Conservation (phyloP, 2,797 vertebrate species). For the Malurus leucopterus region DNA sequence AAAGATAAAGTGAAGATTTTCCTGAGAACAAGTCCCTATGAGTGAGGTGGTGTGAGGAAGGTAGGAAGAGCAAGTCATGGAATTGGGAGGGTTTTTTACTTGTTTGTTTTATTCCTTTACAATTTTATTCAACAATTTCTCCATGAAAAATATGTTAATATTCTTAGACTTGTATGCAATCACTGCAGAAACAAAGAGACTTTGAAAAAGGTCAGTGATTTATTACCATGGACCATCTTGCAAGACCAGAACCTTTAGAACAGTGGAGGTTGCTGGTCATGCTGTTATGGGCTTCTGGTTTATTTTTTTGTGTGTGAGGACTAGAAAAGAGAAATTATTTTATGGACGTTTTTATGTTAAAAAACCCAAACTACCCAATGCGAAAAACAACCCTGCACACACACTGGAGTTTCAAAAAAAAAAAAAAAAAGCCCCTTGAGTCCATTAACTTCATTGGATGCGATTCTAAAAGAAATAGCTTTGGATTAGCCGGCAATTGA, state of each 20-base stretch:
- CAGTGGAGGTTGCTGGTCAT: neutral
- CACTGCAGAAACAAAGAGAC: neutral
- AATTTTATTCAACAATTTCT: neutral
- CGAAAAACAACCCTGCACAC: neutral
- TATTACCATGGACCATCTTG: neutral
- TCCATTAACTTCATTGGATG: constrained; percentile 17
- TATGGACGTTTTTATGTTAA: neutral
- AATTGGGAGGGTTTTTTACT: neutral
- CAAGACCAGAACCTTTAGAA: neutral
- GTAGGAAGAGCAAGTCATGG: neutral
- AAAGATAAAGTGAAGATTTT: neutral
- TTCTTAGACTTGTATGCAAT: neutral
- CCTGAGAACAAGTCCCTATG: neutral
- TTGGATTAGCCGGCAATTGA: constrained; percentile 39
- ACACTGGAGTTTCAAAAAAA: neutral
- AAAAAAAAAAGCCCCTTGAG: neutral
- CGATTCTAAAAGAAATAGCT: constrained; percentile 20
- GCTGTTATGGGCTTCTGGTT: neutral
- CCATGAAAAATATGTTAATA: neutral
- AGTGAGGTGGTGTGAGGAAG: neutral
- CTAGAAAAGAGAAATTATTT: neutral
- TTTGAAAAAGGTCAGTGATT: neutral
- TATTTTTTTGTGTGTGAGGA: neutral
- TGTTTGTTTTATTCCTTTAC: neutral
- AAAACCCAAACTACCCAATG: neutral